Evolutionary conservation across 2,113 vertebrate species (phyloP).

Genomic region (Atrichornis clamosus): DNA sequence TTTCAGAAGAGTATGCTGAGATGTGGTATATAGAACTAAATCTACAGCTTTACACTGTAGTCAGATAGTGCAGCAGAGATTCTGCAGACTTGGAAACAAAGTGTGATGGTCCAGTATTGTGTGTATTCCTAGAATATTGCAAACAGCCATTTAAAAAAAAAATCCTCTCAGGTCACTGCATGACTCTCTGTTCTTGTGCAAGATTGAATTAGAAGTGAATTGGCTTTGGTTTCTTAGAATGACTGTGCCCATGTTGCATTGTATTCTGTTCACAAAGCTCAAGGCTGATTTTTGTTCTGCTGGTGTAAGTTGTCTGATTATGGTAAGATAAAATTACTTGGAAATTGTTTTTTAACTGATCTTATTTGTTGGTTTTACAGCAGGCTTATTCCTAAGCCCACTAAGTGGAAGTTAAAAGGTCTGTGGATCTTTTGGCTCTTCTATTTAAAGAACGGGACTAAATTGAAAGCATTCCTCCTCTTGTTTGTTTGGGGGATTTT

Average conservation of each 20-base stretch:
- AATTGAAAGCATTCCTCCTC: neutral
- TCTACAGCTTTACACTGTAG: neutral
- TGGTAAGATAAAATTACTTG: neutral
- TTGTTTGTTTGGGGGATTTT: neutral
- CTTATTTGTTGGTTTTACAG: neutral
- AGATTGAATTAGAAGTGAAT: constrained; percentile 18
- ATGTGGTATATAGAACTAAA: neutral
- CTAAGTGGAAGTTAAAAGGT: neutral
- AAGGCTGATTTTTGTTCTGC: constrained; percentile 20
- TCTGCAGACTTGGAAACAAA: neutral
- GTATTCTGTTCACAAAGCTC: neutral
- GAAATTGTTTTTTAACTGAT: neutral
- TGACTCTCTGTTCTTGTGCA: neutral
- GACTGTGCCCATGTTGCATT: neutral
- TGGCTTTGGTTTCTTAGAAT: constrained; percentile 27
- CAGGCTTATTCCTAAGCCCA: neutral
- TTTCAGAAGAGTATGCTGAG: neutral
- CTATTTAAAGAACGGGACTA: neutral
- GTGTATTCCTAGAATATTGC: neutral
- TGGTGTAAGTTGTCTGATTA: neutral
- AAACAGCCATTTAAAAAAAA: neutral
- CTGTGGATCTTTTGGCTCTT: neutral
- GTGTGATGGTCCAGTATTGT: neutral
- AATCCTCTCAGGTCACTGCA: neutral
- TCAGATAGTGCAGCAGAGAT: neutral